Evolutionary conservation across 2,113 vertebrate species (phyloP).

Genomic region (Thermophis baileyi): DNA sequence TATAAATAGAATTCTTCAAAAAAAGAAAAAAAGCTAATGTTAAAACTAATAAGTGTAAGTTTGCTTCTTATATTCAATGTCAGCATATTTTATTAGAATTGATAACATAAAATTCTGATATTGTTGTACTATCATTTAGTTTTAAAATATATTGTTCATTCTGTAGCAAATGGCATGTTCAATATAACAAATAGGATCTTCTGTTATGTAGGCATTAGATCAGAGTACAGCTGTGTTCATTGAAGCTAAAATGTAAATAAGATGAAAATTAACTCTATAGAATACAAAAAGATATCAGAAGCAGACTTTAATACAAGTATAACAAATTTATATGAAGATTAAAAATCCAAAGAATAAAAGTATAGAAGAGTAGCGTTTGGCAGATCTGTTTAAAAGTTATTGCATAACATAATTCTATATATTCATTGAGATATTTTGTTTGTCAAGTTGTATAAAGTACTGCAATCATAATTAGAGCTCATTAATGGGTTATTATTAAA

Average conservation of each 20-base stretch:
- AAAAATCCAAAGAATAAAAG: background rate
- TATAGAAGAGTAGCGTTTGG: background rate
- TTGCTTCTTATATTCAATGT: background rate
- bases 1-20: background rate
- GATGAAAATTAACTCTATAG: background rate
- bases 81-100: background rate
- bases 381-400: background rate
- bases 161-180: background rate
- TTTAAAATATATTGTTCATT: background rate
- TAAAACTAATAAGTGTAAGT: background rate
- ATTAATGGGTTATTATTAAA: background rate
- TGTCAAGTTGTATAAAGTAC: background rate
- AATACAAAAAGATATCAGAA: background rate
- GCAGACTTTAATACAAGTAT: background rate
- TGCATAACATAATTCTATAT: background rate
- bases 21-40: background rate
- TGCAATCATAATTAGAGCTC: background rate
- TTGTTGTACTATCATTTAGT: background rate
- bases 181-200: background rate
- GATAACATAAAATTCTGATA: background rate
- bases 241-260: background rate
- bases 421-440: background rate
- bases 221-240: background rate
- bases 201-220: background rate
- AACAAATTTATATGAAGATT: background rate